Base-by-base conservation (phyloP, 2,888 invertebrate genomes). In the Caenorhabditis imperialis region DNA sequence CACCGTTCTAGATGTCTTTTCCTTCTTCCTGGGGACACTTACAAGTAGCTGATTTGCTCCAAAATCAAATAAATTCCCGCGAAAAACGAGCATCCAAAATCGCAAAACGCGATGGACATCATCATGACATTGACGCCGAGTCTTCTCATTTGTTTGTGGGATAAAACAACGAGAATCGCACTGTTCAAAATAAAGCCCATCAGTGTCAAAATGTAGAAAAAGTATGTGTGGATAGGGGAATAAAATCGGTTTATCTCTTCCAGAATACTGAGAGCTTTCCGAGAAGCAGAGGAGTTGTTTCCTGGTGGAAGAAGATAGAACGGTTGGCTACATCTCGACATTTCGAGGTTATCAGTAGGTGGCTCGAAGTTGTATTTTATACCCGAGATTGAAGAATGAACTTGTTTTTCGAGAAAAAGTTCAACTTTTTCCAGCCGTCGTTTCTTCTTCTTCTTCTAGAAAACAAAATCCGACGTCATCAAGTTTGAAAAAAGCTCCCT, bases 101-200 rank as follows among this genome's bases (percentile, higher is more conserved):
- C 65, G 38, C 50, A 65, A 22, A 61, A 61, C 10, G 61, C 61
- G 23, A 65, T 55, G 10, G 48, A 47, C 65, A 65, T 65, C 55
- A 65, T 65, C 55, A 65, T 55, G 1, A 55, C 45, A 23, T 65
- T 65, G n/a, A 65, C 45, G 12, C 53, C 62, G 33, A 53, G 45
- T 45, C 12, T 38, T n/a, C 55, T 16, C 48, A 55, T 48, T 30
- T 65, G 38, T n/a, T 48, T 48, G 1, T 40, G 40, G 7, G 55
- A 65, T 8, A 55, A 22, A 20, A 65, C 55, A 10, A 50, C 23
- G 10, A 65, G 12, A 20, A 65, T 55, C 3, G 27, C n/a, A 14
- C 47, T 40, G 48, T 65, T 55, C 10, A 55, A 22, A 14, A 27
- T 3, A 16, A 48, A 65, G 35, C 48, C 33, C 12, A 65, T 7